Evolutionary conservation across 35 echinoderm and acorn worm genomes (phyloP).

Genomic region (Chiridota heheva): DNA sequence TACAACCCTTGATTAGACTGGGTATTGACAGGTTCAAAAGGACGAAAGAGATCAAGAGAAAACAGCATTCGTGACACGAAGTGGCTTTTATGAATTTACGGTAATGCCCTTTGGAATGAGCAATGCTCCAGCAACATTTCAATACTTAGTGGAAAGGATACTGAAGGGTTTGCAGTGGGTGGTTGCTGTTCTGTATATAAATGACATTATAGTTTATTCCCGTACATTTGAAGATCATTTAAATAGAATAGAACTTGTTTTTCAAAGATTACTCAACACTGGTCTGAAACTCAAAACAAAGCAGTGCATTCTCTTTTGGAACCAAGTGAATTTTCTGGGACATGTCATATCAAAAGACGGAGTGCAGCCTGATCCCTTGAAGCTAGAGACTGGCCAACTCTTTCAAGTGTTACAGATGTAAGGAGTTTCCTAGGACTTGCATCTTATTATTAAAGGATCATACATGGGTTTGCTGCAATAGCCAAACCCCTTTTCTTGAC

Average conservation of each 20-base stretch:
- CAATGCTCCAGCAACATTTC: conserved; percentile 19
- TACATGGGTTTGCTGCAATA: conserved; percentile 46
- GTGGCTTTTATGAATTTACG: conserved; percentile 41
- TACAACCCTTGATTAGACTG: conserved; percentile 1
- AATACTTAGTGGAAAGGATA: conserved; percentile 30
- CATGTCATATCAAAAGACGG: conserved; percentile 49
- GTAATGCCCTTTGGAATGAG: conserved; percentile 34
- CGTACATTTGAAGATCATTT: conserved; percentile 43
- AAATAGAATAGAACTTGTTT: conserved; percentile 23
- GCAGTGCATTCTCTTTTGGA: conserved; percentile 59
- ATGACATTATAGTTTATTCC: conserved; percentile 52
- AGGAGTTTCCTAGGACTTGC: conserved; percentile 54
- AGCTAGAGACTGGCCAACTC: conserved; percentile 47
- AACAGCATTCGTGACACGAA: conserved; percentile 40
- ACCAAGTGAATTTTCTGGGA: conserved; percentile 54
- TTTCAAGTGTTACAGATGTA: conserved; percentile 25
- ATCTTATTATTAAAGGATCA: conserved; percentile 49
- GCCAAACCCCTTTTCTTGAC: conserved; percentile 56
- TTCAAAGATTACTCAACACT: conserved; percentile 32
- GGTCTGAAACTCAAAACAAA: conserved; percentile 53
- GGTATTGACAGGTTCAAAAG: conserved; percentile 59
- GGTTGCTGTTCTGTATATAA: conserved; percentile 59
- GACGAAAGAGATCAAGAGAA: conserved; percentile 41
- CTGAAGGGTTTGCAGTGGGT: conserved; percentile 34
- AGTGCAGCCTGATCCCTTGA: conserved; percentile 25